Percentiles rank a stretch among this genome's conserved stretches.
Evolutionary conservation across 2,113 vertebrate genomes (phyloP).

Genomic region (Lycocorax pyrrhopterus): DNA sequence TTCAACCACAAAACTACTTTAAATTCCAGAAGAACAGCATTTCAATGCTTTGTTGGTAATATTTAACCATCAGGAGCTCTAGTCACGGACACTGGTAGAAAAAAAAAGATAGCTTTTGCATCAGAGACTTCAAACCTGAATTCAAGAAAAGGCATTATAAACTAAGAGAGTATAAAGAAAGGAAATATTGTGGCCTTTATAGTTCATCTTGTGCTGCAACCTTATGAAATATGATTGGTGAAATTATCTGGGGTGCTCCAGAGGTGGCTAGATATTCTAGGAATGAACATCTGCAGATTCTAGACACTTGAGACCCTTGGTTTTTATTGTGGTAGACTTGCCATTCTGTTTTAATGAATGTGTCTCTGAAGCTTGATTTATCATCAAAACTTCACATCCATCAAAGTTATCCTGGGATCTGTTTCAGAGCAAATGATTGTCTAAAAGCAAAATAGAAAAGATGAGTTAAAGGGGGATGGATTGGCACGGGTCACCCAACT

Average conservation of each 20-base stretch:
- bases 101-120: not conserved
- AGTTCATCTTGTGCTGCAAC: not conserved
- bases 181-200: not conserved
- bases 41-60: not conserved
- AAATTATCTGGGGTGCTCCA: not conserved
- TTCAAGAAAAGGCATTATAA: not conserved
- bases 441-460: not conserved
- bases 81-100: not conserved
- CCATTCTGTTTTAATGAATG: not conserved
- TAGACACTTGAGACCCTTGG: not conserved
- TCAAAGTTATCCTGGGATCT: not conserved
- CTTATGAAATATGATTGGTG: not conserved
- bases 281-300: not conserved
- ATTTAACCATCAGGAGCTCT: not conserved
- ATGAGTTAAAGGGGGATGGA: not conserved
- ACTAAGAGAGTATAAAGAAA: not conserved
- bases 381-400: not conserved
- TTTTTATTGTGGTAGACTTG: not conserved
- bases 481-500: not conserved
- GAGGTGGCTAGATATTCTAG: not conserved
- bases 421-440: not conserved
- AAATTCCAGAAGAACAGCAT: not conserved
- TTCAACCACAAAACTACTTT: not conserved
- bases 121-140: not conserved
- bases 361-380: not conserved